Percentiles rank a stretch among this genome's conserved stretches.
Evolutionary conservation across 2,888 invertebrate genomes (phyloP).

Genomic region (Pasiphila rectangulata): DNA sequence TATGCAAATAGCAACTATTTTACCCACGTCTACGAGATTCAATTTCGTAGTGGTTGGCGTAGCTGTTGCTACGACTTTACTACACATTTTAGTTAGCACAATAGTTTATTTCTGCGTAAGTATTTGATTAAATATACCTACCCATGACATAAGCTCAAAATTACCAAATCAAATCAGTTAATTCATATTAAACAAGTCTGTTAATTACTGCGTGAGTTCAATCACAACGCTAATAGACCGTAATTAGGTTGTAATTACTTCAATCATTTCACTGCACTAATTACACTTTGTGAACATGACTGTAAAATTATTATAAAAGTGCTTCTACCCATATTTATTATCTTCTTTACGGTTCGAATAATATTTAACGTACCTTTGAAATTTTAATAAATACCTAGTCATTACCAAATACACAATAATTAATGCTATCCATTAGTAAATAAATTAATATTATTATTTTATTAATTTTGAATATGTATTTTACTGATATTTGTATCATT

Average conservation of each 20-base stretch:
- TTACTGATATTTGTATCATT: too few relatives aligned
- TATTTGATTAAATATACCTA: too few relatives aligned
- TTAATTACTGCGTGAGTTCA: slow-evolving; percentile 25
- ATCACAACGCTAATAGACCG: slow-evolving; percentile 29
- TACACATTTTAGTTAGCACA: not conserved
- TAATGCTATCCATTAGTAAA: too few relatives aligned
- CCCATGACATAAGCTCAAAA: not conserved
- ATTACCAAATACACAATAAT: too few relatives aligned
- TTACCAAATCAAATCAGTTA: slow-evolving; percentile 13
- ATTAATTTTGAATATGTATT: too few relatives aligned
- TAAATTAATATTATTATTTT: too few relatives aligned
- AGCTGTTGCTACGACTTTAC: not conserved
- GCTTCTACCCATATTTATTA: not conserved
- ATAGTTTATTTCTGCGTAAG: not conserved
- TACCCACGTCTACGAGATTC: not conserved
- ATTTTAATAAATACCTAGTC: not conserved
- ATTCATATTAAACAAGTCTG: slow-evolving; percentile 10
- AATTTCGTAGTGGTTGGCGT: slow-evolving; percentile 3
- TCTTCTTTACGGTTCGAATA: slow-evolving; percentile 2
- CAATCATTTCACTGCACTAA: slow-evolving; percentile 10
- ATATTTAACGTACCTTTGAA: not conserved
- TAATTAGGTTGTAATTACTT: slow-evolving; percentile 31
- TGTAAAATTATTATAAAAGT: slow-evolving; percentile 4
- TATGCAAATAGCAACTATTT: not conserved
- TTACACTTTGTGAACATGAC: slow-evolving; percentile 6